Evolutionary conservation across 2,888 invertebrate species (phyloP).

Genomic region (Rotaria magnacalcarata): DNA sequence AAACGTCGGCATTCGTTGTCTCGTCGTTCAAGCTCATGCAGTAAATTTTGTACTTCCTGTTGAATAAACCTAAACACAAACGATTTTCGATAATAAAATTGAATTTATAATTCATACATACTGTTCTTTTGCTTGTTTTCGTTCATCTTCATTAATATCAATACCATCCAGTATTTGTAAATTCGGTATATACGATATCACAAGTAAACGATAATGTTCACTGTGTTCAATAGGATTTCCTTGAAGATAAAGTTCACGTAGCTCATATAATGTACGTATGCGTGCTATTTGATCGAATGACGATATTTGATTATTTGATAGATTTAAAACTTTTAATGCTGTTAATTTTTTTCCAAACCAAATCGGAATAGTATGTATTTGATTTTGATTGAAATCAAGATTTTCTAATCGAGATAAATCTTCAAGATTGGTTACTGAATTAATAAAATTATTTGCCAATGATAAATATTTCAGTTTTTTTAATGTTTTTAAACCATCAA

Average conservation of each 20-base stretch:
- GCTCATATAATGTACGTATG: constrained; percentile 10
- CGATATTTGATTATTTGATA: background rate
- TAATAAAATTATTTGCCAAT: background rate
- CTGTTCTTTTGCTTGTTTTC: constrained; percentile 35
- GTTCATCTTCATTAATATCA: background rate
- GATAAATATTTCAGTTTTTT: background rate
- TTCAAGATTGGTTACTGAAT: background rate
- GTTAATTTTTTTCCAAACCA: constrained; percentile 24
- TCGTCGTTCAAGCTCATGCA: constrained; percentile 19
- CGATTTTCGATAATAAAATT: too few relatives aligned
- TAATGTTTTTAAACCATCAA: constrained; percentile 23
- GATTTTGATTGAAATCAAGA: constrained; percentile 5
- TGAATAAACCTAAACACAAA: background rate
- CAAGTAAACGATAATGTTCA: constrained; percentile 27
- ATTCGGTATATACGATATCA: background rate
- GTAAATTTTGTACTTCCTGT: constrained; percentile 30
- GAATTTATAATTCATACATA: background rate
- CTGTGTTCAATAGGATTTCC: background rate
- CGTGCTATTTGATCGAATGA: constrained; percentile 30
- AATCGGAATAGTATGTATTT: background rate
- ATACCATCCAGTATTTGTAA: background rate
- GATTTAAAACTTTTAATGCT: background rate
- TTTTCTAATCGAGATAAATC: background rate
- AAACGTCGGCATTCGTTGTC: constrained; percentile 33
- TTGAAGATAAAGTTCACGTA: constrained; percentile 12